Percentiles rank a stretch among this genome's conserved stretches.
Conservation (phyloP, 2,888 invertebrate genomes). For the Protonemura montana region DNA sequence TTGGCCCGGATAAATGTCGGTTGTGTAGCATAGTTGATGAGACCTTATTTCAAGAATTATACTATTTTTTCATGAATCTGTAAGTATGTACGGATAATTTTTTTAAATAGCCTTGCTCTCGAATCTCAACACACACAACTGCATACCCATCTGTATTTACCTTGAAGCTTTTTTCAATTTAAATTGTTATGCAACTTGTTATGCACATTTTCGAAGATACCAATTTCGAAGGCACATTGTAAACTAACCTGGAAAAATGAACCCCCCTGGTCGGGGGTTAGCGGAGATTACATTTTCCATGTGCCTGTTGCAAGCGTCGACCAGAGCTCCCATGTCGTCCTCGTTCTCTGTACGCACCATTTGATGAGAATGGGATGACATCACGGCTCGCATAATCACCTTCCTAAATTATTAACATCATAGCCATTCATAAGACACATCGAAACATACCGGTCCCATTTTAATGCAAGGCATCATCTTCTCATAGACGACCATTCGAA, state of each 20-base stretch:
- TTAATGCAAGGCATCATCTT: neutral
- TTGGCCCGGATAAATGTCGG: neutral
- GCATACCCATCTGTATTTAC: too few species aligned
- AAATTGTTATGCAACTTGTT: too few species aligned
- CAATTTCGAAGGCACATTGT: neutral
- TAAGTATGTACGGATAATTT: neutral
- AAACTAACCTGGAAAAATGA: slow-evolving; percentile 45
- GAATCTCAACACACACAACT: neutral
- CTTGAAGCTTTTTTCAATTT: too few species aligned
- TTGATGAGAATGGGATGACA: slow-evolving; percentile 32
- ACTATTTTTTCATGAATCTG: neutral
- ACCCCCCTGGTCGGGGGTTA: neutral
- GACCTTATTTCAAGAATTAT: neutral
- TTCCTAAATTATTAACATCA: slow-evolving; percentile 7
- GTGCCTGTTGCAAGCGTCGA: slow-evolving; percentile 63
- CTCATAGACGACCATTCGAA: neutral
- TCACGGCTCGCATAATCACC: slow-evolving; percentile 18
- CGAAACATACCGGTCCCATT: slow-evolving; percentile 1
- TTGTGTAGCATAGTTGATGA: neutral
- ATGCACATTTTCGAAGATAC: too few species aligned
- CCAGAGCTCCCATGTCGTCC: slow-evolving; percentile 66
- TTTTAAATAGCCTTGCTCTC: neutral
- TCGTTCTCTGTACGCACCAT: slow-evolving; percentile 67
- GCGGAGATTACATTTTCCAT: neutral
- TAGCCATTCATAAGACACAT: neutral